Percentiles rank a stretch among this genome's conserved stretches.
Conservation (phyloP, 2,888 invertebrate species). For the Aphodius sticticus region DNA sequence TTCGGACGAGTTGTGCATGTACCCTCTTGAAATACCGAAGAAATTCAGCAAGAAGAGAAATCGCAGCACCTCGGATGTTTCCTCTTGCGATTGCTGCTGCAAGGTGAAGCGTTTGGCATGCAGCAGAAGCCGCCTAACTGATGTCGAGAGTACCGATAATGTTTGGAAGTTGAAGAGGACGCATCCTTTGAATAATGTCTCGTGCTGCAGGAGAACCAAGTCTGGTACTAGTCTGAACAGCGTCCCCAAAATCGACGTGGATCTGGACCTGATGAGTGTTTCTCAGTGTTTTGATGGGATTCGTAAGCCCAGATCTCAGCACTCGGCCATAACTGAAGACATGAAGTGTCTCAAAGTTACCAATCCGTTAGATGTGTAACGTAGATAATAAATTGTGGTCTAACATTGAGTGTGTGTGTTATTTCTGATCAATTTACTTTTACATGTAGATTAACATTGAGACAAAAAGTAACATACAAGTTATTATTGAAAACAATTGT, state of each 20-base stretch:
- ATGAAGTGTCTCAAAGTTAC: not conserved
- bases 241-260: not conserved
- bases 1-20: slow-evolving; percentile 11
- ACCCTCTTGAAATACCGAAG: not conserved
- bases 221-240: not conserved
- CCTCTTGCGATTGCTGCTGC: not conserved
- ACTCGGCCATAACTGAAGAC: not conserved
- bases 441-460: no score
- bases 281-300: not conserved
- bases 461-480: no score
- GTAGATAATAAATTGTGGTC: not conserved
- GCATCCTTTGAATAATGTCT: not conserved
- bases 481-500: no score
- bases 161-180: not conserved
- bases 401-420: not conserved
- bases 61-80: not conserved
- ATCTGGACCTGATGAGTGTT: not conserved
- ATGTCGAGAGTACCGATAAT: not conserved
- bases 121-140: not conserved
- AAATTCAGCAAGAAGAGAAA: slow-evolving; percentile 8
- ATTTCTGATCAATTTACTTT: not conserved
- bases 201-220: not conserved
- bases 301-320: not conserved
- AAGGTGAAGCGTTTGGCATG: not conserved
- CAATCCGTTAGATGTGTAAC: not conserved